phyloP scores from a whole-genome alignment of 2,797 vertebrate genomes.

The Cyprinodon diabolis region DNA sequence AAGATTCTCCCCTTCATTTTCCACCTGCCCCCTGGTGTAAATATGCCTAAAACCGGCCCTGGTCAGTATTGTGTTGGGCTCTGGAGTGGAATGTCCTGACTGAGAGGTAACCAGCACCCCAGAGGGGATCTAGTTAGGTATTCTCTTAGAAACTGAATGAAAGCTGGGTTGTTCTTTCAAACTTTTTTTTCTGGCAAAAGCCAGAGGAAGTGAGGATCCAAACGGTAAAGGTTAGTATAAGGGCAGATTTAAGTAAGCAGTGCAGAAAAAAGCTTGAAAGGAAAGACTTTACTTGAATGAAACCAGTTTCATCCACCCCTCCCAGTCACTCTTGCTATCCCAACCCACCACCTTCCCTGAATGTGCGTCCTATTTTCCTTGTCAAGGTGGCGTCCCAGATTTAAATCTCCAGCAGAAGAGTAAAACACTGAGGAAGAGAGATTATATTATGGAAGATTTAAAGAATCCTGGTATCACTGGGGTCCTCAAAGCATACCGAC shows the following conservation, averaged over 20 bases:
- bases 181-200: neutral
- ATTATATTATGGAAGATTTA: conserved; percentile 42
- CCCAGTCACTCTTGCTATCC: conserved; percentile 31
- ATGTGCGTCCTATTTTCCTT: conserved; percentile 78
- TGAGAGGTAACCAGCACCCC: conserved; percentile 4
- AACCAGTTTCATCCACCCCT: conserved; percentile 51
- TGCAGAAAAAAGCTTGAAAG: conserved; percentile 41
- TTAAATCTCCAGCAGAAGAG: conserved; percentile 65
- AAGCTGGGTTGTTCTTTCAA: neutral
- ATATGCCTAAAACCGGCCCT: too few relatives aligned
- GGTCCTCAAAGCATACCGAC: conserved; percentile 16
- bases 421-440: conserved; percentile 55
- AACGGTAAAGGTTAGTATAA: conserved; percentile 23
- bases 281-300: conserved; percentile 47
- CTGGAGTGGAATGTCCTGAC: conserved; percentile 1
- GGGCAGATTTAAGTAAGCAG: conserved; percentile 26
- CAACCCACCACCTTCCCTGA: conserved; percentile 58
- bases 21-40: too few relatives aligned
- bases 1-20: too few relatives aligned
- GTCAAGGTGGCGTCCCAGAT: conserved; percentile 83
- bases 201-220: conserved; percentile 17
- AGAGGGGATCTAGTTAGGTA: conserved; percentile 4
- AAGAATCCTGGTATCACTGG: conserved; percentile 45
- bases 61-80: neutral
- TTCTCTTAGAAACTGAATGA: conserved; percentile 3